phyloP scores from a whole-genome alignment of 2,888 invertebrate species.

The Drosophila tripunctata region DNA sequence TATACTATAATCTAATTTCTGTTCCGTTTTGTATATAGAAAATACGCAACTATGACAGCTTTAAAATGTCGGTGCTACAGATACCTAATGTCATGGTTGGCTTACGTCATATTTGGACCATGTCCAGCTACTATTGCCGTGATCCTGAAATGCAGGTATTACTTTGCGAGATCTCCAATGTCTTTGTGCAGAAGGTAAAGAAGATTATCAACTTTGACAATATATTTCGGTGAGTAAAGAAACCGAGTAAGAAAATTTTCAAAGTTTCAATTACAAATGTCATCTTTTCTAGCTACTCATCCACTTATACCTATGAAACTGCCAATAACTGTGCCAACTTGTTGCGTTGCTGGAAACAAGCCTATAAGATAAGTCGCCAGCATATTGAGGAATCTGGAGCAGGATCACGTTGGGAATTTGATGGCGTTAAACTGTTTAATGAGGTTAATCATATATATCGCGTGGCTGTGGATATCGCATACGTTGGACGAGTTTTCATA shows the following conservation, averaged over 20 bases:
- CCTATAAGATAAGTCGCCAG: constrained; percentile 91
- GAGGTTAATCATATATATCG: constrained; percentile 93
- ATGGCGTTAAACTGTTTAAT: constrained; percentile 91
- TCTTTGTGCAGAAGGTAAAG: constrained; percentile 91
- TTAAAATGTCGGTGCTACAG: constrained; percentile 89
- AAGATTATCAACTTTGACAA: constrained; percentile 88
- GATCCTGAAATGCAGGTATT: constrained; percentile 95
- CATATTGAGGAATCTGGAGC: constrained; percentile 94
- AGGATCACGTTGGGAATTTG: constrained; percentile 96
- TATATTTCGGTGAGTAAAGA: constrained; percentile 89
- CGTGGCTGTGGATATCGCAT: constrained; percentile 91
- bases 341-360: constrained; percentile 85
- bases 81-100: constrained; percentile 93
- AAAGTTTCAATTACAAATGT: too few species aligned
- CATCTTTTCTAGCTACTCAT: constrained; percentile 67
- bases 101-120: constrained; percentile 95
- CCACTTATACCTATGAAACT: constrained; percentile 80
- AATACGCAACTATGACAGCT: constrained; percentile 88
- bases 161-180: constrained; percentile 92
- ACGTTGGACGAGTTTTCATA: constrained; percentile 91
- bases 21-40: constrained; percentile 84
- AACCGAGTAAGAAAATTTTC: not conserved
- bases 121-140: constrained; percentile 92
- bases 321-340: constrained; percentile 83
- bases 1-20: not conserved